These are phyloP conservation scores for Bilobella aurantiaca DNA, from an alignment of 1,140 invertebrate genomes.

Conservation along the genomic window DNA sequence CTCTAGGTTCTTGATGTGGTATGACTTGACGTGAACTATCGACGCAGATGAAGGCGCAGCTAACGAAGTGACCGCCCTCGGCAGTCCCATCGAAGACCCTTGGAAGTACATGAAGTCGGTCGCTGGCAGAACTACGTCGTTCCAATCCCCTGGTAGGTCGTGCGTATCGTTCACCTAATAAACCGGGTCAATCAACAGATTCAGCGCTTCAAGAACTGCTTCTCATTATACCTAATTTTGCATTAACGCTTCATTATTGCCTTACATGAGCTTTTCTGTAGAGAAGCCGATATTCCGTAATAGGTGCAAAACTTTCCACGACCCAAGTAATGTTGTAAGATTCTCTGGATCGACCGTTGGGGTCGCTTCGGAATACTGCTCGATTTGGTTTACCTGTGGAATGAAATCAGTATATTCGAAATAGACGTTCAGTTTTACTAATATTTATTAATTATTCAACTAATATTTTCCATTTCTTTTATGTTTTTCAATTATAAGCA, in stretches of 20 bases:
- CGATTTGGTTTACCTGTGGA: constrained; percentile 52
- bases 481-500: no score
- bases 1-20: constrained; percentile 48
- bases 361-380: constrained; percentile 51
- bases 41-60: constrained; percentile 40
- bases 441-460: no score
- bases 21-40: constrained; percentile 46
- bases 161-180: constrained; percentile 52
- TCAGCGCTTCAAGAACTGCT: no score
- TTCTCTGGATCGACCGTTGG: constrained; percentile 50
- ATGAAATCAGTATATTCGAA: constrained; percentile 16
- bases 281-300: constrained; percentile 54
- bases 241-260: no score
- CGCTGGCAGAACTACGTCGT: constrained; percentile 53
- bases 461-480: no score
- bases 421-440: no score
- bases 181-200: not conserved
- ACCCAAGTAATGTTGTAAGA: constrained; percentile 58
- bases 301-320: constrained; percentile 52
- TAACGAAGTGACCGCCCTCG: constrained; percentile 14
- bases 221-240: no score
- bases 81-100: constrained; percentile 11
- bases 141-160: constrained; percentile 60
- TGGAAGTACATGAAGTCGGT: constrained; percentile 37
- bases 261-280: constrained; percentile 50